These are phyloP conservation scores for Smithornis capensis DNA, from an alignment of 2,113 vertebrate genomes.

Conservation along the genomic window DNA sequence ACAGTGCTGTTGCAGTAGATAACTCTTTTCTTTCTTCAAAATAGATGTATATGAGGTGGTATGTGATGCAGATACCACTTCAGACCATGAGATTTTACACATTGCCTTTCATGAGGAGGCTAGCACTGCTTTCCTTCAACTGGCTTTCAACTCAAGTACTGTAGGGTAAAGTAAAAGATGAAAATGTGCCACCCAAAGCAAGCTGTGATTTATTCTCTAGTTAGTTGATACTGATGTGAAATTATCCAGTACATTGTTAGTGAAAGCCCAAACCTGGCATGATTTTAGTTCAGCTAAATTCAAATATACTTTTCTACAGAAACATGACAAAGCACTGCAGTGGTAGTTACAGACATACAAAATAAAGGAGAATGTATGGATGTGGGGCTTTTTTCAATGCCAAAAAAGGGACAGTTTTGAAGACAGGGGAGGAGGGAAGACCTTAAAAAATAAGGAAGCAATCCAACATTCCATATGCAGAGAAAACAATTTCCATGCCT, in stretches of 20 bases:
- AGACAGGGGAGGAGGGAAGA: background rate
- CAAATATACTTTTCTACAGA: constrained; percentile 2
- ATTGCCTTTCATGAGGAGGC: background rate
- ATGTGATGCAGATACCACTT: rapidly evolving
- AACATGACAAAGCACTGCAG: background rate
- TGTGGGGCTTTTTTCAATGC: constrained; percentile 13
- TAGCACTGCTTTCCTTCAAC: background rate
- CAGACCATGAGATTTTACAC: background rate
- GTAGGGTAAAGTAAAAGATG: background rate
- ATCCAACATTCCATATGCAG: constrained; percentile 80
- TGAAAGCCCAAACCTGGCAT: constrained; percentile 29
- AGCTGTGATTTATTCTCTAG: constrained; percentile 52
- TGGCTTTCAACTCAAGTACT: background rate
- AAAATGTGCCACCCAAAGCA: background rate
- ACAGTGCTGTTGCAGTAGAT: background rate
- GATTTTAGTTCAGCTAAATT: constrained; percentile 9
- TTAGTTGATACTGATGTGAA: constrained; percentile 23
- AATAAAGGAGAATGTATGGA: background rate
- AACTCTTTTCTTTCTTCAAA: background rate
- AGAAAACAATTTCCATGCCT: constrained; percentile 88
- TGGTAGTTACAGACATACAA: background rate
- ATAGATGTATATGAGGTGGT: background rate
- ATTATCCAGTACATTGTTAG: constrained; percentile 34
- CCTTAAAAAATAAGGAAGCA: constrained; percentile 60
- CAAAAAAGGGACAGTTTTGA: constrained; percentile 11